Evolutionary conservation across 2,888 invertebrate genomes (phyloP).

Genomic region (Lacanobia wlatinum): DNA sequence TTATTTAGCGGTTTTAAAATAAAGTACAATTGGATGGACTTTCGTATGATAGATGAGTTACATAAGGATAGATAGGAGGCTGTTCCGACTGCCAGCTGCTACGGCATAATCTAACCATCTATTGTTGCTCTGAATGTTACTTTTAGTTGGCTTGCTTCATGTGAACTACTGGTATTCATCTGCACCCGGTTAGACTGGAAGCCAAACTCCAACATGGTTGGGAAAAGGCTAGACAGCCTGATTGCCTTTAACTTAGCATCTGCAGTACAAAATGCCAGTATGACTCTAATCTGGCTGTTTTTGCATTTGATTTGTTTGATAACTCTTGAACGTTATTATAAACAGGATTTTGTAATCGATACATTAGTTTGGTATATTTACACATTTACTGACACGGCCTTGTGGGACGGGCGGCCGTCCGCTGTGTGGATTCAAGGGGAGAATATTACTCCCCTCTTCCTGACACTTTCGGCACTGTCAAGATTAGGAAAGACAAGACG

Average conservation of each 20-base stretch:
- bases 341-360: conserved; percentile 12
- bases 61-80: conserved; percentile 16
- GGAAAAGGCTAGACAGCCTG: not conserved
- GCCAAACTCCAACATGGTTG: not conserved
- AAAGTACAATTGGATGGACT: conserved; percentile 66
- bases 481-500: too few species aligned
- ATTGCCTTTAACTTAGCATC: not conserved
- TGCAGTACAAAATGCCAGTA: not conserved
- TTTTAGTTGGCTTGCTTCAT: not conserved
- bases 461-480: not conserved
- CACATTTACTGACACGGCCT: conserved; percentile 32
- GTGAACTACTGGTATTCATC: too few species aligned
- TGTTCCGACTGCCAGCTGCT: conserved; percentile 33
- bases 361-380: not conserved
- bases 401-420: not conserved
- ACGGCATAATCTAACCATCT: conserved; percentile 3
- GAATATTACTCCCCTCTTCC: not conserved
- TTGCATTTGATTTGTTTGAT: not conserved
- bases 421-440: conserved; percentile 5
- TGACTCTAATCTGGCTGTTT: not conserved
- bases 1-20: conserved; percentile 53
- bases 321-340: not conserved
- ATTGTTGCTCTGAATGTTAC: not conserved
- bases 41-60: conserved; percentile 51
- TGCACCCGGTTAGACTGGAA: not conserved